Conservation (phyloP, 2,797 vertebrate species). For the Lindbergichthys nudifrons region DNA sequence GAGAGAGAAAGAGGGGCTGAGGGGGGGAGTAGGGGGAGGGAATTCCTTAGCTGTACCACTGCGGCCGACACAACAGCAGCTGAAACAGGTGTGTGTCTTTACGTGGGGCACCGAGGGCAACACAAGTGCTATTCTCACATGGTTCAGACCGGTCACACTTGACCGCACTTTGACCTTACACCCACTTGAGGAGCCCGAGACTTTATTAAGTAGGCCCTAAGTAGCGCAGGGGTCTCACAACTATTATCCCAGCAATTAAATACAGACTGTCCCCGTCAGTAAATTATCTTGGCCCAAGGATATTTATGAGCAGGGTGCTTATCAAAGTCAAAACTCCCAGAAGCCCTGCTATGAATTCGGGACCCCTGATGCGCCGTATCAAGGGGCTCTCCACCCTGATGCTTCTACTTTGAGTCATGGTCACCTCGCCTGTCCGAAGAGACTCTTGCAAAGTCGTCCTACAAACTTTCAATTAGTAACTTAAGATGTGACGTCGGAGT, state of each 20-base stretch:
- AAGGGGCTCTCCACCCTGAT: conserved; percentile 14
- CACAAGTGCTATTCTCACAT: conserved; percentile 70
- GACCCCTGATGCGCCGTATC: conserved; percentile 48
- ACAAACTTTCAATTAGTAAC: conserved; percentile 16
- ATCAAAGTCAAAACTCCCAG: conserved; percentile 48
- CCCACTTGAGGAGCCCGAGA: conserved; percentile 50
- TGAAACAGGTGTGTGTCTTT: conserved; percentile 78
- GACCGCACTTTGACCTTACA: conserved; percentile 69
- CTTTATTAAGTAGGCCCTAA: conserved; percentile 62
- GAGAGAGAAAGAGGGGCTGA: conserved; percentile 9
- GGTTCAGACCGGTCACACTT: conserved; percentile 72
- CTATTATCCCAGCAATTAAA: conserved; percentile 62
- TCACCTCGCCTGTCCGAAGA: conserved; percentile 57
- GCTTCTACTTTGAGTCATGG: conserved; percentile 33
- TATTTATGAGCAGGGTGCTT: conserved; percentile 52
- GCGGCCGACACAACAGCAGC: conserved; percentile 63
- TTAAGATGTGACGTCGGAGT: no score
- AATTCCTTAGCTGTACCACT: conserved; percentile 58
- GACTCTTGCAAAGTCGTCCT: conserved; percentile 44
- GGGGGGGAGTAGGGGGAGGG: background rate
- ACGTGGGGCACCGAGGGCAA: conserved; percentile 48
- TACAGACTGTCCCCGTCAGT: conserved; percentile 33
- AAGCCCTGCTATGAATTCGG: conserved; percentile 25
- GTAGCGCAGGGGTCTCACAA: conserved; percentile 51
- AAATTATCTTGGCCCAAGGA: conserved; percentile 50